These are phyloP conservation scores for Umimayanthus kanabou DNA, from an alignment of 92 coral and sea anemone genomes.

Conservation along the genomic window DNA sequence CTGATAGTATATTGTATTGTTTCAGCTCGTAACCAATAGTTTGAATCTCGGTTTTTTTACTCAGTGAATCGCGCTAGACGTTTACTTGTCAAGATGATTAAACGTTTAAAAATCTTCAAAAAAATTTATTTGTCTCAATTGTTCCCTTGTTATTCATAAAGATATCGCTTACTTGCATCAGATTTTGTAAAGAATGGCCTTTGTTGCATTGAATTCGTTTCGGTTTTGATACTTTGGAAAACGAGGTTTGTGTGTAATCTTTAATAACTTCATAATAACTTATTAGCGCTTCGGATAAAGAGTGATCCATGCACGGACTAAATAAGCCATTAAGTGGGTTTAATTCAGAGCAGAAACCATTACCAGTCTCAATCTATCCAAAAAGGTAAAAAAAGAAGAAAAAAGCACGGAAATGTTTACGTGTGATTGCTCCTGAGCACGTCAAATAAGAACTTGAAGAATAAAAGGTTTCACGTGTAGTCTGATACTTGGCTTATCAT, in stretches of 20 bases:
- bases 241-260: not conserved
- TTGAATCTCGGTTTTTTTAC: too few relatives aligned
- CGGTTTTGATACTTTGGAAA: not conserved
- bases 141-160: too few relatives aligned
- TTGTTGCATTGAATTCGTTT: constrained; percentile 1
- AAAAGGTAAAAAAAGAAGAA: not conserved
- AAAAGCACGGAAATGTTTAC: not conserved
- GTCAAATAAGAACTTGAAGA: not conserved
- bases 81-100: not conserved
- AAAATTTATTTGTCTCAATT: too few relatives aligned
- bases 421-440: not conserved
- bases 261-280: too few relatives aligned
- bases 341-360: not conserved
- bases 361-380: not conserved
- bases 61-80: not conserved
- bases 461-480: not conserved
- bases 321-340: not conserved
- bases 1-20: too few relatives aligned
- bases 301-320: not conserved
- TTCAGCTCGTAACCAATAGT: too few relatives aligned
- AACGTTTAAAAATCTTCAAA: too few relatives aligned
- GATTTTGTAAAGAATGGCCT: not conserved
- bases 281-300: not conserved
- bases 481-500: not conserved
- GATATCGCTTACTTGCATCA: not conserved